phyloP scores from a whole-genome alignment of 1,140 invertebrate species.

The Drosophila pallidifrons region DNA sequence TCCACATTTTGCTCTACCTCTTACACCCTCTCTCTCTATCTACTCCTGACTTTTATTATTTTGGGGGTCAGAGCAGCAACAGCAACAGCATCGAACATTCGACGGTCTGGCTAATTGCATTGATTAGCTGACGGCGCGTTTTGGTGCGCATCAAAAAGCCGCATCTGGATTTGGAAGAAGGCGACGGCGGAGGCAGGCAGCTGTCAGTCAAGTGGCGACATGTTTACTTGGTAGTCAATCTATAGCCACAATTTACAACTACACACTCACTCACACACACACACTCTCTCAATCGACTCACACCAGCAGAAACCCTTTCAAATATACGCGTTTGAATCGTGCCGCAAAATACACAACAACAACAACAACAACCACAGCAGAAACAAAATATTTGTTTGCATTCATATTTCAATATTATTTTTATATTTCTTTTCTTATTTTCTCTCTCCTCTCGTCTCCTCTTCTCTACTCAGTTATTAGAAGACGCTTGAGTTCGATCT shows the following conservation, averaged over 20 bases:
- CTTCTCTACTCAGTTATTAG: conserved; percentile 46
- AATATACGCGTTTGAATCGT: conserved; percentile 45
- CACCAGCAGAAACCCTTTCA: conserved; percentile 45
- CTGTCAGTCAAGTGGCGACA: conserved; percentile 81
- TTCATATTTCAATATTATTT: conserved; percentile 81
- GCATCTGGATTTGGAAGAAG: conserved; percentile 21
- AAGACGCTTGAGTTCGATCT: conserved; percentile 54
- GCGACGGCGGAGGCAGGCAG: conserved; percentile 60
- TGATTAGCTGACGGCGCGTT: conserved; percentile 81
- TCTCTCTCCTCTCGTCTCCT: not conserved
- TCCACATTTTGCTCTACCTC: conserved; percentile 59
- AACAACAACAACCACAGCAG: conserved; percentile 35
- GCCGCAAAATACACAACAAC: conserved; percentile 54
- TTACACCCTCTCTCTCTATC: not conserved
- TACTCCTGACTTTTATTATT: not conserved
- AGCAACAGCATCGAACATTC: conserved; percentile 1
- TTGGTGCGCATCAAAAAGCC: conserved; percentile 78
- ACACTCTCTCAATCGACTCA: conserved; percentile 1
- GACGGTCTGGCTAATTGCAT: conserved; percentile 77
- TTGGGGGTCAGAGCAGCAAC: conserved; percentile 62
- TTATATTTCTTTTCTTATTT: conserved; percentile 15
- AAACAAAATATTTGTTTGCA: conserved; percentile 71
- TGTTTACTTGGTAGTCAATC: conserved; percentile 72
- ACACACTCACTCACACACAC: conserved; percentile 10
- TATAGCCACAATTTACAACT: conserved; percentile 33